Base-by-base conservation (phyloP, 2,113 vertebrate genomes). In the Penelope pileata region DNA sequence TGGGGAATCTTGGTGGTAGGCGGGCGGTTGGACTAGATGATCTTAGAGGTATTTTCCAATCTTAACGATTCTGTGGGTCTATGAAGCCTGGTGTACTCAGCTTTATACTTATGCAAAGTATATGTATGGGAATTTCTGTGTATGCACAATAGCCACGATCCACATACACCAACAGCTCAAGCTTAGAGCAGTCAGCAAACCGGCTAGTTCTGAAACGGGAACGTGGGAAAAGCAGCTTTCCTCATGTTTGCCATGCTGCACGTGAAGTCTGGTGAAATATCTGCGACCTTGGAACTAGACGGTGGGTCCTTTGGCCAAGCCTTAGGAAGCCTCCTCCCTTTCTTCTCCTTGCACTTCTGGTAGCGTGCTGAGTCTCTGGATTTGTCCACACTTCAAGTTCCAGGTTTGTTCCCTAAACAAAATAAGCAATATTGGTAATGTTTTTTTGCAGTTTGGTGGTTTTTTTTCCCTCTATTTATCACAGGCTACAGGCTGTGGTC, bases 21-120 rank as follows among this genome's bases (percentile, higher is more conserved):
- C n/a, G n/a, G n/a, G n/a, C n/a, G n/a, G n/a, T n/a, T n/a, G n/a
- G n/a, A n/a, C n/a, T n/a, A n/a, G n/a, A n/a, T n/a, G n/a, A n/a
- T n/a, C n/a, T n/a, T n/a, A n/a, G n/a, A n/a, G n/a, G n/a, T n/a
- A n/a, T n/a, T n/a, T n/a, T n/a, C n/a, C n/a, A n/a, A n/a, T n/a
- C n/a, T n/a, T n/a, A n/a, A n/a, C n/a, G n/a, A n/a, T n/a, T n/a
- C n/a, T n/a, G n/a, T n/a, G n/a, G n/a, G n/a, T n/a, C n/a, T n/a
- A n/a, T n/a, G n/a, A n/a, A 45, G 38, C 53, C 16, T 36, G 58
- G 6, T 30, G 24, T 30, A 26, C 16, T 43, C 63, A 0, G 0
- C 32, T n/a, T 3, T 5, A 26, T 56, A n/a, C 26, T 75, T 12
- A 21, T 45, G 50, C 50, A 16, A 18, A 60, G 36, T 23, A 36